phyloP scores from a whole-genome alignment of 2,888 invertebrate genomes.

The Nematopogon swammerdamellus region DNA sequence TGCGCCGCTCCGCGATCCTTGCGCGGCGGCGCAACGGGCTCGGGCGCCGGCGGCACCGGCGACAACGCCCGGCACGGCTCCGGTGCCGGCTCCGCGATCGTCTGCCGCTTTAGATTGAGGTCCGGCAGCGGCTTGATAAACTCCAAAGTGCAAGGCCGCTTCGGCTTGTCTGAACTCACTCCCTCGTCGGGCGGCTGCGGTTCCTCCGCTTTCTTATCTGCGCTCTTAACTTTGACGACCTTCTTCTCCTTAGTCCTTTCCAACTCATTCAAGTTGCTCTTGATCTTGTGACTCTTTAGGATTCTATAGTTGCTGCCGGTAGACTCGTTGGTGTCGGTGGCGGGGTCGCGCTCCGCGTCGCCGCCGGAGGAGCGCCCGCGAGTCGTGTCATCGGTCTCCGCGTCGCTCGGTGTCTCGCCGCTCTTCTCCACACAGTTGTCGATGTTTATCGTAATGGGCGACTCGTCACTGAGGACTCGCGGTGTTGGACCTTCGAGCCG shows the following conservation, averaged over 20 bases:
- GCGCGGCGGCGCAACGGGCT: not conserved
- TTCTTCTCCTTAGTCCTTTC: conserved; percentile 43
- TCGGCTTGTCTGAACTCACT: conserved; percentile 27
- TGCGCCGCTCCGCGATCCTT: not conserved
- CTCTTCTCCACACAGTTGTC: conserved; percentile 42
- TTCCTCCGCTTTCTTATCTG: conserved; percentile 14
- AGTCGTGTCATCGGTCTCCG: conserved; percentile 32
- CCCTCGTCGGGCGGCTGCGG: conserved; percentile 20
- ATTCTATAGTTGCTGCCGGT: conserved; percentile 42
- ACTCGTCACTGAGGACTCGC: conserved; percentile 27
- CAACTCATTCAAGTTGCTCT: conserved; percentile 43
- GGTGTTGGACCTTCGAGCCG: conserved; percentile 17
- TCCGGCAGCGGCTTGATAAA: conserved; percentile 56
- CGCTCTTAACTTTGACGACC: conserved; percentile 34
- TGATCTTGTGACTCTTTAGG: conserved; percentile 44
- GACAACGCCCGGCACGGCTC: conserved; percentile 17
- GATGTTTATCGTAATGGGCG: conserved; percentile 35
- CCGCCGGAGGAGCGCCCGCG: not conserved
- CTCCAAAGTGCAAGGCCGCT: conserved; percentile 49
- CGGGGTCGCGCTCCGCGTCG: not conserved
- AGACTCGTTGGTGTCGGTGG: not conserved
- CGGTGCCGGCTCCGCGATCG: conserved; percentile 33
- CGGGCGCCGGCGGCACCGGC: conserved; percentile 1
- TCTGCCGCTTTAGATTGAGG: conserved; percentile 44
- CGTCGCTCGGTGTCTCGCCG: conserved; percentile 41